Evolutionary conservation across 2,113 vertebrate species (phyloP).

Genomic region (Cisticola juncidis): DNA sequence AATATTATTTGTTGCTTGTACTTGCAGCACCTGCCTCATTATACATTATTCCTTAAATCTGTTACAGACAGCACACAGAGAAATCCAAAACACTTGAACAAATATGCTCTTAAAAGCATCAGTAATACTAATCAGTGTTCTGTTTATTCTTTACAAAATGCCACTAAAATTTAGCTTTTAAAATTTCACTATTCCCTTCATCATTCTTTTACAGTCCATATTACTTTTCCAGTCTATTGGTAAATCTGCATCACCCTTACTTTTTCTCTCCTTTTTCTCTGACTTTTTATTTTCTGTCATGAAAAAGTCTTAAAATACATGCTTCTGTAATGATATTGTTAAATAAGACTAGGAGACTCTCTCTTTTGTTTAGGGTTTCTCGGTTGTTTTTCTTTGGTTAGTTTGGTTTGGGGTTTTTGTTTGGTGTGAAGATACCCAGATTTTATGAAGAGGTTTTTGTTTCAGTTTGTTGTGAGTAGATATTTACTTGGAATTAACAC

Average conservation of each 20-base stretch:
- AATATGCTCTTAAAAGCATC: background rate
- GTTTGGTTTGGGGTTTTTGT: background rate
- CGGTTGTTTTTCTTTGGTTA: background rate
- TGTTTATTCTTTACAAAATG: background rate
- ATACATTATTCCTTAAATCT: background rate
- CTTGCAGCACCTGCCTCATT: background rate
- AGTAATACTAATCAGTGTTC: background rate
- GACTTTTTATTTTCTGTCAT: background rate
- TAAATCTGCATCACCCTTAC: background rate
- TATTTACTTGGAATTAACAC: background rate
- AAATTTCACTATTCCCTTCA: background rate
- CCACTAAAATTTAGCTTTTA: background rate
- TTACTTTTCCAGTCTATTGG: background rate
- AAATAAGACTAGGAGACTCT: background rate
- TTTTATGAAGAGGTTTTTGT: background rate
- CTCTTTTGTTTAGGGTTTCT: background rate
- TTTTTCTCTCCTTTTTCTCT: background rate
- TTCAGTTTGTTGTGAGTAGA: background rate
- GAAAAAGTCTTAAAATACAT: background rate
- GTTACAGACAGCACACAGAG: background rate
- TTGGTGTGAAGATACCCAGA: background rate
- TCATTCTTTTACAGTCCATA: background rate
- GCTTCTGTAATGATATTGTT: background rate
- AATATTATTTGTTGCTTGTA: background rate
- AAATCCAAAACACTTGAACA: background rate